Percentiles rank a stretch among this genome's conserved stretches.
Evolutionary conservation across 2,113 vertebrate species (phyloP).

Genomic region (Larimichthys polyactis): DNA sequence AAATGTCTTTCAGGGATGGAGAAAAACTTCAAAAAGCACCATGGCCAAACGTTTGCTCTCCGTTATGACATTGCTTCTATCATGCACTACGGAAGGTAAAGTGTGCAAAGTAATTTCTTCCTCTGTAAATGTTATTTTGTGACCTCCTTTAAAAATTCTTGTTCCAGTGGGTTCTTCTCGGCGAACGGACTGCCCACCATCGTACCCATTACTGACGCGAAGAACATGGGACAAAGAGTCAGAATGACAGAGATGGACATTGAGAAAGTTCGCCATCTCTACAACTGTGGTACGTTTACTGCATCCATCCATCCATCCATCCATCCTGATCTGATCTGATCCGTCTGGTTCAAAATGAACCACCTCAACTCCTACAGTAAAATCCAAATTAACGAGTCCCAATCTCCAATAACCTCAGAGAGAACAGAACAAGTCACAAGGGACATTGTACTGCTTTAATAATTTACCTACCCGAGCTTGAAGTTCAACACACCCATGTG

Average conservation of each 20-base stretch:
- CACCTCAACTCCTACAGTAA: too few species aligned
- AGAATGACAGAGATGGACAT: conserved; percentile 57
- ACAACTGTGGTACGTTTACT: conserved; percentile 66
- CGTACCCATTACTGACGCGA: rapidly evolving
- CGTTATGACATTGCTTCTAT: conserved; percentile 72
- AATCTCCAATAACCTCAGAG: too few species aligned
- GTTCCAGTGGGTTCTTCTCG: conserved; percentile 64
- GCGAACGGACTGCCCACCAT: conserved; percentile 67
- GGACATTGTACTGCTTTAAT: too few species aligned
- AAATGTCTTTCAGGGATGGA: conserved; percentile 58
- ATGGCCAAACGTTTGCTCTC: conserved; percentile 32
- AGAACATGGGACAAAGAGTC: conserved; percentile 70
- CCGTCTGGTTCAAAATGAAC: too few species aligned
- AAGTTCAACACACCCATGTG: too few species aligned
- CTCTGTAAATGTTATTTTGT: not conserved
- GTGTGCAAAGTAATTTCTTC: too few species aligned
- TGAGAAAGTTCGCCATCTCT: conserved; percentile 51
- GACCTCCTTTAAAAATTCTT: not conserved
- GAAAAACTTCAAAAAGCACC: conserved; percentile 43
- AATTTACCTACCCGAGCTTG: too few species aligned
- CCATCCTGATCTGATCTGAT: too few species aligned
- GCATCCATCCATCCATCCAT: too few species aligned
- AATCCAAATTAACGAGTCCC: too few species aligned
- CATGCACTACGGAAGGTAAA: conserved; percentile 80
- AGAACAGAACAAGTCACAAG: too few species aligned